These are phyloP conservation scores for Orthosia cruda DNA, from an alignment of 2,888 invertebrate species.

Conservation along the genomic window DNA sequence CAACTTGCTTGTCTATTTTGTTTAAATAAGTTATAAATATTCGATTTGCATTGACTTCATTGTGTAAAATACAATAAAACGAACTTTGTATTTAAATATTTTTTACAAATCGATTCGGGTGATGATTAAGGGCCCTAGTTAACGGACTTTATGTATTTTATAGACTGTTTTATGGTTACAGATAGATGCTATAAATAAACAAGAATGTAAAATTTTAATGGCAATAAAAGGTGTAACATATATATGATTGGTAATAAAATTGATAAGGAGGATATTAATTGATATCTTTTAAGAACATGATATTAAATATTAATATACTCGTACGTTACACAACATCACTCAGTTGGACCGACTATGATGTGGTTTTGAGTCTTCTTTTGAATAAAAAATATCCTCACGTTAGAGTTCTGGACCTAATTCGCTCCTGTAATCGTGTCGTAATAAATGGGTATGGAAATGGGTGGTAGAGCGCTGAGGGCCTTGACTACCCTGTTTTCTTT, in stretches of 20 bases:
- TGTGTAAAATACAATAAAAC: conserved; percentile 25
- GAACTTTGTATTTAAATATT: conserved; percentile 22
- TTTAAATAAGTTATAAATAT: conserved; percentile 44
- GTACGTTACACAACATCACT: not conserved
- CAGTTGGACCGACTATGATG: not conserved
- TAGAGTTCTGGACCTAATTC: not conserved
- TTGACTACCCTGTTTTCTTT: no score
- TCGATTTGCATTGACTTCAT: conserved; percentile 20
- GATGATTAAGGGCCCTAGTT: conserved; percentile 21
- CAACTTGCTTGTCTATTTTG: conserved; percentile 15
- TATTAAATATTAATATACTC: not conserved
- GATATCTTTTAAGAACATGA: not conserved
- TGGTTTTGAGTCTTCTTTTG: not conserved
- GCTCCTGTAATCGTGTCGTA: conserved; percentile 31
- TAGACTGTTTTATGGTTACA: conserved; percentile 30
- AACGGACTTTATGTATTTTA: conserved; percentile 21
- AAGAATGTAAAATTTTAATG: conserved; percentile 29
- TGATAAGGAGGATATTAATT: conserved; percentile 11
- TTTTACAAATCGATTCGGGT: conserved; percentile 5
- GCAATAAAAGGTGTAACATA: conserved; percentile 25
- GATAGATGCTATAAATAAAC: conserved; percentile 5
- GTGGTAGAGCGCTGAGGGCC: no score
- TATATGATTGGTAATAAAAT: conserved; percentile 35
- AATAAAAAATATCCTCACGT: not conserved
- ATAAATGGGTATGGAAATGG: not conserved